Percentiles rank a stretch among this genome's conserved stretches.
Conservation (phyloP, 1,140 invertebrate genomes). For the Micrasema minimum region DNA sequence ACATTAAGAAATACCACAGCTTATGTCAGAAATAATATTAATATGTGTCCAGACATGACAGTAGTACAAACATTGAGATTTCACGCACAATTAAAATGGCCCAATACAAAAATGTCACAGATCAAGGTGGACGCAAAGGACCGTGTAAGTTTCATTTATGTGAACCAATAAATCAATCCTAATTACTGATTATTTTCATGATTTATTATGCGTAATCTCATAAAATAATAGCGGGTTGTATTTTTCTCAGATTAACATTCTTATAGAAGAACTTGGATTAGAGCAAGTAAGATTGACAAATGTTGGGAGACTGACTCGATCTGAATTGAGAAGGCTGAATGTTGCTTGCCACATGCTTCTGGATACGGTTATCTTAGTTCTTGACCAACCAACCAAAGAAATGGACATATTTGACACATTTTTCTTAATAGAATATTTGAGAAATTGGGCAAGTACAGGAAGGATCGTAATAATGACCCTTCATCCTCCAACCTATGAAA, state of each 20-base stretch:
- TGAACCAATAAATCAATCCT: too few species aligned
- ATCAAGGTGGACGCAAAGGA: conserved; percentile 73
- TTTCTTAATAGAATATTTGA: conserved; percentile 92
- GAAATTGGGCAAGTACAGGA: conserved; percentile 89
- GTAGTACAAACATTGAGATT: conserved; percentile 85
- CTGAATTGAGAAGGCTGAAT: conserved; percentile 85
- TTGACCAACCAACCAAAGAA: conserved; percentile 90
- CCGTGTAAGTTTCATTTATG: conserved; percentile 58
- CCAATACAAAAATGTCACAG: conserved; percentile 67
- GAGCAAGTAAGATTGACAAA: conserved; percentile 84
- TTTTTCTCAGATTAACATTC: conserved; percentile 76
- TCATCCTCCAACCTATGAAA: conserved; percentile 94
- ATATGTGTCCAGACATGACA: conserved; percentile 76
- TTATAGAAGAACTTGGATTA: conserved; percentile 90
- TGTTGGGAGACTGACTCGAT: conserved; percentile 83
- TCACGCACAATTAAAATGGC: conserved; percentile 77
- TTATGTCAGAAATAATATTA: conserved; percentile 72
- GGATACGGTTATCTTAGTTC: conserved; percentile 83
- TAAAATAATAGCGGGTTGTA: too few species aligned
- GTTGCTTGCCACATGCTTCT: conserved; percentile 89
- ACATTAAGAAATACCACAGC: conserved; percentile 75
- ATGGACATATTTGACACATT: conserved; percentile 98
- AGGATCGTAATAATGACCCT: conserved; percentile 91
- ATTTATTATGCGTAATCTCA: too few species aligned
- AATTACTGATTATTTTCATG: too few species aligned